Percentiles rank a stretch among this genome's conserved stretches.
Evolutionary conservation across 2,113 vertebrate genomes (phyloP).

Genomic region (Rhinoderma darwinii): DNA sequence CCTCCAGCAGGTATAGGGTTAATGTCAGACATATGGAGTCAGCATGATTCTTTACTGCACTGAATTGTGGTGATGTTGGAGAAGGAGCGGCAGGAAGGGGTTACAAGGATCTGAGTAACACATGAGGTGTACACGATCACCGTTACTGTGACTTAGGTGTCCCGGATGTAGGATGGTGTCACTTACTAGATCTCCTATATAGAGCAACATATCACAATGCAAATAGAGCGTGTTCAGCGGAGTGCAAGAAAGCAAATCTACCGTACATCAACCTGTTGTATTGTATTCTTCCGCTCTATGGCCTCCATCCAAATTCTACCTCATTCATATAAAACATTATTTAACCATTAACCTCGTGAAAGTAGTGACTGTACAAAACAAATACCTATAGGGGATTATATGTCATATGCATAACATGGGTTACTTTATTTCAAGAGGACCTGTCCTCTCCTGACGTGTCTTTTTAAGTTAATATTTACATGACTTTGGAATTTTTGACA

Average conservation of each 20-base stretch:
- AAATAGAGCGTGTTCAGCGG: not conserved
- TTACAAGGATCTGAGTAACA: constrained; percentile 17
- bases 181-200: not conserved
- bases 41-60: not conserved
- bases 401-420: too few relatives aligned
- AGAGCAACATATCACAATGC: not conserved
- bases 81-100: constrained; percentile 41
- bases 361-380: not conserved
- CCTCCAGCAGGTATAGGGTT: not conserved
- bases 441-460: too few relatives aligned
- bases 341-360: not conserved
- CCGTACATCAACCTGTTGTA: too few relatives aligned
- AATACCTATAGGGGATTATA: too few relatives aligned
- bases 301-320: not conserved
- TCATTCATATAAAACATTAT: not conserved
- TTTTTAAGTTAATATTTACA: too few relatives aligned
- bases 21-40: not conserved
- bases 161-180: not conserved
- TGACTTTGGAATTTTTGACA: too few relatives aligned
- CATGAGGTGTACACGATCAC: not conserved
- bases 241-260: not conserved
- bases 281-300: not conserved
- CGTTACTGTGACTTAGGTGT: not conserved
- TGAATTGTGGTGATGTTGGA: not conserved
- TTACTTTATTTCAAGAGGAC: too few relatives aligned